Evolutionary conservation across 2,888 invertebrate species (phyloP).

Genomic region (Hipparchia sbordonii): DNA sequence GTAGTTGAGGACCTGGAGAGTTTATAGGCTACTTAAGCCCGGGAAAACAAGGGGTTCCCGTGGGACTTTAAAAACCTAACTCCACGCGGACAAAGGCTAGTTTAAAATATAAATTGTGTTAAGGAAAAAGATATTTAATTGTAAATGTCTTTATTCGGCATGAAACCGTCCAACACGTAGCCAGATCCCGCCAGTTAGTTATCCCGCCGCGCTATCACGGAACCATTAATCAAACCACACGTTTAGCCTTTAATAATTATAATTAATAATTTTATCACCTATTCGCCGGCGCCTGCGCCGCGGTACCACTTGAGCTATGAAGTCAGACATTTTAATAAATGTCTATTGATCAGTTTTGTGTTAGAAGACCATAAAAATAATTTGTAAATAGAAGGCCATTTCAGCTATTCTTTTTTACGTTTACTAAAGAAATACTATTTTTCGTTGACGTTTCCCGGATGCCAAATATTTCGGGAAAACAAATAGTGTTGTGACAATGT

Average conservation of each 20-base stretch:
- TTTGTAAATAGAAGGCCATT: constrained; percentile 19
- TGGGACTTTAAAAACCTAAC: too few species aligned
- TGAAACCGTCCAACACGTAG: constrained; percentile 41
- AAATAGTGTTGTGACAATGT: too few species aligned
- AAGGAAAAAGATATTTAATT: not conserved
- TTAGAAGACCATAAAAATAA: constrained; percentile 25
- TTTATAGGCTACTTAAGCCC: too few species aligned
- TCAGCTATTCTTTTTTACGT: not conserved
- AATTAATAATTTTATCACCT: constrained; percentile 79
- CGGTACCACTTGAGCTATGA: constrained; percentile 41
- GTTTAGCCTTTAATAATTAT: constrained; percentile 70
- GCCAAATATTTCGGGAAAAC: too few species aligned
- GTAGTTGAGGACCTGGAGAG: too few species aligned
- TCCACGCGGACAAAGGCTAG: too few species aligned
- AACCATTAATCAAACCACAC: constrained; percentile 70
- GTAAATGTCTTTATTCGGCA: constrained; percentile 7
- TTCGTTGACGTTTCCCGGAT: too few species aligned
- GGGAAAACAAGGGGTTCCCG: too few species aligned
- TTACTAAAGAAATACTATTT: too few species aligned
- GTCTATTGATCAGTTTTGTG: constrained; percentile 32
- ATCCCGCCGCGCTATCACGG: constrained; percentile 58
- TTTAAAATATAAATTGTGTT: too few species aligned
- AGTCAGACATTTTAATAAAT: constrained; percentile 37
- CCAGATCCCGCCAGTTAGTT: constrained; percentile 44
- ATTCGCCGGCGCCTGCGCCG: constrained; percentile 51